Percentiles rank a stretch among this genome's conserved stretches.
Evolutionary conservation across 2,113 vertebrate genomes (phyloP).

Genomic region (Notiomystis cincta): DNA sequence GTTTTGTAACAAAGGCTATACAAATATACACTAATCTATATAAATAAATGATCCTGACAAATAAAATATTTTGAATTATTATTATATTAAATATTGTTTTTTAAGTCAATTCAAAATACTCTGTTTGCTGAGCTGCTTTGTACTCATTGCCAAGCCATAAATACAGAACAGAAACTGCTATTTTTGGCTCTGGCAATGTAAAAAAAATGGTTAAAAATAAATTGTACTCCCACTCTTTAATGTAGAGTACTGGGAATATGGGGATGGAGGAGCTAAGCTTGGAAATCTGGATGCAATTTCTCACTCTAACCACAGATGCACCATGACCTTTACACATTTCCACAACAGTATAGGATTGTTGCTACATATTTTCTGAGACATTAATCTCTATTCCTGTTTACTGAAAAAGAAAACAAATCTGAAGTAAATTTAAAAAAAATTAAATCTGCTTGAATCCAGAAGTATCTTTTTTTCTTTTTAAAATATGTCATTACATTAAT

Average conservation of each 20-base stretch:
- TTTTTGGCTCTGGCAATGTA: neutral
- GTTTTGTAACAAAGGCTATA: neutral
- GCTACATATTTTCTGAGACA: neutral
- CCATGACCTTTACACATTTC: neutral
- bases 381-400: neutral
- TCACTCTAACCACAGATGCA: neutral
- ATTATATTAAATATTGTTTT: neutral
- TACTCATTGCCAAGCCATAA: neutral
- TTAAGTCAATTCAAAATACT: neutral
- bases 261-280: neutral
- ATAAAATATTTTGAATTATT: neutral
- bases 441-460: neutral
- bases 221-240: neutral
- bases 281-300: neutral
- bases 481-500: neutral
- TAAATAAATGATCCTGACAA: neutral
- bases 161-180: neutral
- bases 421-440: neutral
- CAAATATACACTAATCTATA: neutral
- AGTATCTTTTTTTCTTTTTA: neutral
- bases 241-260: neutral
- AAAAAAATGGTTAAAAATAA: neutral
- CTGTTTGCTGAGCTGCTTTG: neutral
- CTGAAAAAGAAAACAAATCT: neutral
- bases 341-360: neutral